Conservation (phyloP, 2,113 vertebrate species). For the Microtus montanus region DNA sequence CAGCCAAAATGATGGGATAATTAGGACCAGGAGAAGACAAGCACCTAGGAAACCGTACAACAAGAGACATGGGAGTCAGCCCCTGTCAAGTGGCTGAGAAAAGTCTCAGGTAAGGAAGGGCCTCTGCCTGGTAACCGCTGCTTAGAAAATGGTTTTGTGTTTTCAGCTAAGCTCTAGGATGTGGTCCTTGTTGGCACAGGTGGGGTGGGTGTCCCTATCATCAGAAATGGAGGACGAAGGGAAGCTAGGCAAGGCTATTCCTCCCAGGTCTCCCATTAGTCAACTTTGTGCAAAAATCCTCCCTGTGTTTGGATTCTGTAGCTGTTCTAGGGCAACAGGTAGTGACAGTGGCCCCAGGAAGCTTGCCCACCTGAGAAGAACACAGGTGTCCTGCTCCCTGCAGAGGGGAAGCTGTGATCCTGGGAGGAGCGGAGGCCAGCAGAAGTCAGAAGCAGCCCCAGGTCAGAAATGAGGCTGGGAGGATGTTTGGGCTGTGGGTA, state of each 20-base stretch:
- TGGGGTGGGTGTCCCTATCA: background rate
- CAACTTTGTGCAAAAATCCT: background rate
- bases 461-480: background rate
- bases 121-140: background rate
- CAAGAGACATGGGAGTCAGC: background rate
- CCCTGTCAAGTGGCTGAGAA: too few relatives aligned
- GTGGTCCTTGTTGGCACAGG: background rate
- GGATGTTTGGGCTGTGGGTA: background rate
- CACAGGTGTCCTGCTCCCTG: background rate
- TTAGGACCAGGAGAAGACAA: background rate
- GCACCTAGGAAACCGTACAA: background rate
- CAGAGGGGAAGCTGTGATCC: background rate
- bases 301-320: background rate
- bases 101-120: background rate
- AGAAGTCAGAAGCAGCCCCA: background rate
- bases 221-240: background rate
- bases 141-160: background rate
- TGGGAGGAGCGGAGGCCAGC: background rate
- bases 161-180: background rate
- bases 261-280: background rate
- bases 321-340: background rate
- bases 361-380: background rate
- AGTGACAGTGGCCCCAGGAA: rapidly evolving
- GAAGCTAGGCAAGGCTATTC: rapidly evolving
- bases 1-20: background rate